These are phyloP conservation scores for Semicossyphus pulcher DNA, from an alignment of 2,113 vertebrate genomes.

Conservation along the genomic window DNA sequence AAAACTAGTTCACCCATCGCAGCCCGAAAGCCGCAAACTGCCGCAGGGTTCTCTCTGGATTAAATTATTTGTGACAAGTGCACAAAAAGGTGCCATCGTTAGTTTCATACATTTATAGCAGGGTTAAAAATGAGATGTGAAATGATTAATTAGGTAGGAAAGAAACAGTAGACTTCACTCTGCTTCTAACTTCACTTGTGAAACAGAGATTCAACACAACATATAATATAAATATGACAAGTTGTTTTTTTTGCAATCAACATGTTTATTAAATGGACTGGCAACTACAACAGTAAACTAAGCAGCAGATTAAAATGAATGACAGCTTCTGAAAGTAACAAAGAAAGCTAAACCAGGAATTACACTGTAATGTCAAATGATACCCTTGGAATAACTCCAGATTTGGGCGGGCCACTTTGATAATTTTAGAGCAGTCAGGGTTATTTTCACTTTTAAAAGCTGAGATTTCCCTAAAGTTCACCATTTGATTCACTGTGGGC, in stretches of 20 bases:
- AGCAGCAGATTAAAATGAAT: constrained; percentile 72
- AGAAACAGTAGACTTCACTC: not conserved
- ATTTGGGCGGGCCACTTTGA: constrained; percentile 22
- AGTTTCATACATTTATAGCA: constrained; percentile 5
- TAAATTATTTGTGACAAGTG: constrained; percentile 46
- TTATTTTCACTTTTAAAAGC: constrained; percentile 5
- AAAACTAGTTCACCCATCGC: constrained; percentile 36
- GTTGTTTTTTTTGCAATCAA: constrained; percentile 62
- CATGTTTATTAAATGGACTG: constrained; percentile 80
- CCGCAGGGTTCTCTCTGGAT: not conserved
- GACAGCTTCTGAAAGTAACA: constrained; percentile 63
- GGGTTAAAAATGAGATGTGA: constrained; percentile 17
- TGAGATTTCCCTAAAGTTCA: constrained; percentile 24
- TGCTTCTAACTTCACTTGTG: no score
- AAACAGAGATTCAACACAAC: not conserved
- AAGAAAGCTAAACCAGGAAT: constrained; percentile 60
- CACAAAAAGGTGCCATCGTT: constrained; percentile 12
- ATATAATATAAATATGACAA: constrained; percentile 1
- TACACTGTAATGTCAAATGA: constrained; percentile 60
- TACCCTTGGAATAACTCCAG: constrained; percentile 33
- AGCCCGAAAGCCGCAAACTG: constrained; percentile 8
- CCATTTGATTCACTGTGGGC: constrained; percentile 33
- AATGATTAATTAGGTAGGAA: constrained; percentile 4
- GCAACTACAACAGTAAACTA: constrained; percentile 78
- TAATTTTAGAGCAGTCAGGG: constrained; percentile 14